Evolutionary conservation across 1,140 invertebrate genomes (phyloP).

Genomic region (Zaprionus camerounensis): DNA sequence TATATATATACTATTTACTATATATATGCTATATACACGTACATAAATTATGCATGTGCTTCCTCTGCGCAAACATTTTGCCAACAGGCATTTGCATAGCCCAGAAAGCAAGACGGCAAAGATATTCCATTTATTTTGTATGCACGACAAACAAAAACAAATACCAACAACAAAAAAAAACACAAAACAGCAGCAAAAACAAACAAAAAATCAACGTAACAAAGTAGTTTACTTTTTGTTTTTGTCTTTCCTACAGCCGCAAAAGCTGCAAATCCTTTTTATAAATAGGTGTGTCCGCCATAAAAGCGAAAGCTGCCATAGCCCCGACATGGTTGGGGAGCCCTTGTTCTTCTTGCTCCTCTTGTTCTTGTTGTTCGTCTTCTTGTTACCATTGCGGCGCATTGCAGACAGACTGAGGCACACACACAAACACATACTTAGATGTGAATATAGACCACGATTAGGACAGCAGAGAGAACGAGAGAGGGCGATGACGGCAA

Average conservation of each 20-base stretch:
- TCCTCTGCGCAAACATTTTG: constrained; percentile 62
- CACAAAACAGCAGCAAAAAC: constrained; percentile 6
- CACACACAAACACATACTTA: constrained; percentile 12
- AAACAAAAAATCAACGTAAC: constrained; percentile 48
- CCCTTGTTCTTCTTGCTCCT: constrained; percentile 22
- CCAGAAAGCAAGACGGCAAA: constrained; percentile 44
- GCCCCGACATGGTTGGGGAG: constrained; percentile 41
- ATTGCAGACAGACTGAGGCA: constrained; percentile 55
- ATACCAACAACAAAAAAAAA: constrained; percentile 35
- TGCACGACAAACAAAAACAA: constrained; percentile 59
- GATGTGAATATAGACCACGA: constrained; percentile 9
- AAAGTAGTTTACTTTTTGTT: constrained; percentile 30
- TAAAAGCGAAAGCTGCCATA: constrained; percentile 72
- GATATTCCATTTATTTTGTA: constrained; percentile 69
- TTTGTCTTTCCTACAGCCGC: constrained; percentile 59
- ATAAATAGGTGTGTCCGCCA: constrained; percentile 73
- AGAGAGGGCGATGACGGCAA: background rate
- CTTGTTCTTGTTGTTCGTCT: constrained; percentile 3
- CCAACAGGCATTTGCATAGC: constrained; percentile 48
- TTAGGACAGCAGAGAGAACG: background rate
- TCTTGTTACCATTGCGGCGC: constrained; percentile 38
- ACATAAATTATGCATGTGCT: constrained; percentile 38
- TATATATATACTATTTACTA: background rate
- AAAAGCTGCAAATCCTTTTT: constrained; percentile 74
- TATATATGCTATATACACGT: constrained; percentile 21